Conservation (phyloP, 2,888 invertebrate genomes). For the Amaurobius ferox region DNA sequence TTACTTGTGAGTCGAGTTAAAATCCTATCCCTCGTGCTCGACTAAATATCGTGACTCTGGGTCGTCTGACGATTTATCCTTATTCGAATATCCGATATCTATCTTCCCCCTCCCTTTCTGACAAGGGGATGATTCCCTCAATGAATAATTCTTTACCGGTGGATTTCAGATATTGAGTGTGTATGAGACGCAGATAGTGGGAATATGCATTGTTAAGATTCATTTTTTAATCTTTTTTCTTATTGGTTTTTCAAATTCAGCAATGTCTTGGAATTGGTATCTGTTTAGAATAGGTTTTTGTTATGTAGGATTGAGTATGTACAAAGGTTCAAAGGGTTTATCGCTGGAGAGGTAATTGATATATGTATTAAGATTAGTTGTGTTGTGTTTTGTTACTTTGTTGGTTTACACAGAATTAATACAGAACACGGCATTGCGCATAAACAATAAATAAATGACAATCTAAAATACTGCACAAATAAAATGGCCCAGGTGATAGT, state of each 20-base stretch:
- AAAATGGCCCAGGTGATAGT: too few relatives aligned
- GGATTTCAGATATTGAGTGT: conserved; percentile 42
- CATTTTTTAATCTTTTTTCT: conserved; percentile 9
- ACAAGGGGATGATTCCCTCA: conserved; percentile 48
- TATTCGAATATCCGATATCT: conserved; percentile 51
- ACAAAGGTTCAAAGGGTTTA: too few relatives aligned
- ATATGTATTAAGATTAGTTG: too few relatives aligned
- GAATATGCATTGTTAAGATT: too few relatives aligned
- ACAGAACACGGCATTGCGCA: too few relatives aligned
- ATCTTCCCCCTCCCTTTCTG: conserved; percentile 27
- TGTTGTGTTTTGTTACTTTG: too few relatives aligned
- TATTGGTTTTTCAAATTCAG: conserved; percentile 22
- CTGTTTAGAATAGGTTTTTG: background rate
- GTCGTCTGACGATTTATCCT: conserved; percentile 41
- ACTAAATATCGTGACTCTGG: conserved; percentile 47
- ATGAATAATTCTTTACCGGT: conserved; percentile 36
- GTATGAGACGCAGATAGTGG: conserved; percentile 32
- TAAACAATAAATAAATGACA: too few relatives aligned
- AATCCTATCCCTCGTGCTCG: conserved; percentile 28
- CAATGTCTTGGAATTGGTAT: conserved; percentile 30
- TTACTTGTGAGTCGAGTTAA: conserved; percentile 41
- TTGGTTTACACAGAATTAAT: too few relatives aligned
- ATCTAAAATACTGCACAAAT: too few relatives aligned
- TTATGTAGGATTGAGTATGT: too few relatives aligned
- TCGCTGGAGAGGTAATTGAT: too few relatives aligned